Percentiles rank a stretch among this genome's conserved stretches.
These are phyloP conservation scores for Sympetrum striolatum DNA, from an alignment of 2,888 invertebrate species.

Conservation along the genomic window DNA sequence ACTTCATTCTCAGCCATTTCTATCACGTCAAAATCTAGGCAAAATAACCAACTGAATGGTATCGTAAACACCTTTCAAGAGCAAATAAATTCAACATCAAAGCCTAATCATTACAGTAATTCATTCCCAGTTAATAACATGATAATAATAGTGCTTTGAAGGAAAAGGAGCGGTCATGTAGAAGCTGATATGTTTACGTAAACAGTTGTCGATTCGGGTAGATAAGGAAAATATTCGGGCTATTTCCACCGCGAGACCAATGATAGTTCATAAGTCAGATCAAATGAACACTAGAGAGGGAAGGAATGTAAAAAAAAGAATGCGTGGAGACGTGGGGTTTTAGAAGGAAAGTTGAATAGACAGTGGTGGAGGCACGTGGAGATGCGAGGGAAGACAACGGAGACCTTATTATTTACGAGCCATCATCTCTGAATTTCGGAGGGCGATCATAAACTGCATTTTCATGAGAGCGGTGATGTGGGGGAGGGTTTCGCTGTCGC, in stretches of 20 bases:
- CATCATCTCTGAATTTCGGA: conserved; percentile 38
- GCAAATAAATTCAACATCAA: too few species aligned
- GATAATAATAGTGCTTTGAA: not conserved
- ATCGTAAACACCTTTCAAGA: too few species aligned
- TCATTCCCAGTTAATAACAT: not conserved
- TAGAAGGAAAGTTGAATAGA: conserved; percentile 24
- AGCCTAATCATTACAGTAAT: not conserved
- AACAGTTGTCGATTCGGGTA: not conserved
- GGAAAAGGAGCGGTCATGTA: too few species aligned
- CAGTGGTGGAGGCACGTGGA: not conserved
- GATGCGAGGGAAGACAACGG: conserved; percentile 13
- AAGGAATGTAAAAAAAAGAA: conserved; percentile 44
- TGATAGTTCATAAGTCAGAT: too few species aligned
- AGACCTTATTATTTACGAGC: conserved; percentile 30
- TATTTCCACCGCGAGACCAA: not conserved
- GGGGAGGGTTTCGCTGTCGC: not conserved
- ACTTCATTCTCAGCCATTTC: too few species aligned
- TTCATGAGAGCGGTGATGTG: conserved; percentile 41
- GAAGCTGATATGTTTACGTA: too few species aligned
- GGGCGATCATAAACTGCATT: conserved; percentile 39
- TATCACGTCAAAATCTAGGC: too few species aligned
- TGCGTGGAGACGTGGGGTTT: conserved; percentile 21
- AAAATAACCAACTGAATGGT: too few species aligned
- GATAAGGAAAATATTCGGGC: conserved; percentile 48
- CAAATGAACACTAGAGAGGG: not conserved